Evolutionary conservation across 2,888 invertebrate species (phyloP).

Genomic region (Dorcus parallelipipedus): DNA sequence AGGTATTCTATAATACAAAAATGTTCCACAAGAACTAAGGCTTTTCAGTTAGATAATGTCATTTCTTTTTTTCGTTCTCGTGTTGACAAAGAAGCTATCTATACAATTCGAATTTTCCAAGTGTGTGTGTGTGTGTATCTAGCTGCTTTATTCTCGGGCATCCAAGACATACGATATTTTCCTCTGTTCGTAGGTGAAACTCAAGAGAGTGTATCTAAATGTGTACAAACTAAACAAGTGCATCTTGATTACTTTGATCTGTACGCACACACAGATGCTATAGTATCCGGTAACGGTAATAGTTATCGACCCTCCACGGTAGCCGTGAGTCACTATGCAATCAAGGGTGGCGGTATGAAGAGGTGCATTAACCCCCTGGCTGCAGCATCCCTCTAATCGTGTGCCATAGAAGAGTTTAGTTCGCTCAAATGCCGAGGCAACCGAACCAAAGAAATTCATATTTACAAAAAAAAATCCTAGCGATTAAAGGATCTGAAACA

Average conservation of each 20-base stretch:
- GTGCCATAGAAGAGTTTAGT: too few species aligned
- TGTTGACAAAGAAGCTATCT: too few species aligned
- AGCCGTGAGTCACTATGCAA: conserved; percentile 47
- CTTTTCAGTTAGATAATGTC: too few species aligned
- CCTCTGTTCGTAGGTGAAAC: neutral
- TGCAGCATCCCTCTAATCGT: conserved; percentile 7
- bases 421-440: too few species aligned
- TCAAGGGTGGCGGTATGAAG: conserved; percentile 37
- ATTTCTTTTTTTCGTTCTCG: too few species aligned
- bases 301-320: conserved; percentile 34
- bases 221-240: conserved; percentile 45
- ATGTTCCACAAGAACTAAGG: too few species aligned
- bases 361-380: conserved; percentile 28
- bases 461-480: too few species aligned
- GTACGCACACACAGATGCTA: conserved; percentile 46
- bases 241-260: conserved; percentile 51
- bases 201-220: conserved; percentile 3
- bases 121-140: too few species aligned
- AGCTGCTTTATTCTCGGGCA: neutral
- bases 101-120: too few species aligned
- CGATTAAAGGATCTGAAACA: too few species aligned
- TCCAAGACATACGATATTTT: neutral
- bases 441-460: too few species aligned
- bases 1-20: too few species aligned
- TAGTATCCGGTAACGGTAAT: conserved; percentile 47